Evolutionary conservation across 2,797 vertebrate species (phyloP).

Genomic region (Myotis myotis): DNA sequence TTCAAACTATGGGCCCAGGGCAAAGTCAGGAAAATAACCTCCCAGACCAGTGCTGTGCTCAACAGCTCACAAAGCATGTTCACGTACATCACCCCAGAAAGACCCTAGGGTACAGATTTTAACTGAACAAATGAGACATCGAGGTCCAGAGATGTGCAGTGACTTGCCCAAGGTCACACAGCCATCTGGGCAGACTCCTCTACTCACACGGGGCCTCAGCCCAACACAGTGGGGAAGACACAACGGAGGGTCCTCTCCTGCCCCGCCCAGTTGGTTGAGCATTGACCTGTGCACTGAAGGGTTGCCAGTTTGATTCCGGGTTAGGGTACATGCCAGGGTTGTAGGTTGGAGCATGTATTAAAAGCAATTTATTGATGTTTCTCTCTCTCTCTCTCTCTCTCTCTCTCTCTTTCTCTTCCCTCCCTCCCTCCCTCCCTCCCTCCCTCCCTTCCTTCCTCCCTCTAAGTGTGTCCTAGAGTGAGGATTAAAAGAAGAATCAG

Average conservation of each 20-base stretch:
- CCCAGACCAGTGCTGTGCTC: background rate
- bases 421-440: background rate
- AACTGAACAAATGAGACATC: background rate
- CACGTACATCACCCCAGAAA: background rate
- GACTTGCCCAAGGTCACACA: background rate
- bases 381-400: no score
- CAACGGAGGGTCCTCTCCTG: accelerated
- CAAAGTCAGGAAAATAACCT: background rate
- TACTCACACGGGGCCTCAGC: background rate
- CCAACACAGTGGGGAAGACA: background rate
- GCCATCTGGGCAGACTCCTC: background rate
- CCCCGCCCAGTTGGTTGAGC: background rate
- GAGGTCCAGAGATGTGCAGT: background rate
- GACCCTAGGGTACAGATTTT: background rate
- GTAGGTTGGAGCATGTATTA: background rate
- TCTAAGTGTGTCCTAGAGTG: no score
- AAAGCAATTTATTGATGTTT: background rate
- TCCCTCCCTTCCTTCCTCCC: background rate
- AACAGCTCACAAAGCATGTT: accelerated
- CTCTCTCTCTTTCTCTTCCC: background rate
- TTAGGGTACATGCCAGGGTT: background rate
- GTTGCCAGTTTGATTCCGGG: background rate
- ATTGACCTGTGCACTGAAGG: background rate
- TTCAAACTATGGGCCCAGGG: background rate
- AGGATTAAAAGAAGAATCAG: background rate